These are phyloP conservation scores for Saccostrea glomerata DNA, from an alignment of 1,140 invertebrate genomes.

Conservation along the genomic window DNA sequence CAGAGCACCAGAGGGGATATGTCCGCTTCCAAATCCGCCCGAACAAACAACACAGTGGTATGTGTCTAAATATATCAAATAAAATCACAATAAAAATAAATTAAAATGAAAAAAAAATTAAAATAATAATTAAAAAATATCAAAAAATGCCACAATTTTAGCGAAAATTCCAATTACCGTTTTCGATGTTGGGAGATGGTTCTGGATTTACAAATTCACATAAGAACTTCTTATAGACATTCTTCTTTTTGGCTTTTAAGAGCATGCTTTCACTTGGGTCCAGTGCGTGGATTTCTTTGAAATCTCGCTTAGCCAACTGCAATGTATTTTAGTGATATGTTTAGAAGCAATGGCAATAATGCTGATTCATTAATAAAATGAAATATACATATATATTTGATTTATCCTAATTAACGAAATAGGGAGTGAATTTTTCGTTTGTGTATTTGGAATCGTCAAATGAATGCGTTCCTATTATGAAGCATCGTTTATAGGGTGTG, in stretches of 20 bases:
- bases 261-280: constrained; percentile 74
- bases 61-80: constrained; percentile 61
- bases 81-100: not conserved
- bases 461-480: too few species aligned
- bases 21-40: constrained; percentile 79
- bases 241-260: constrained; percentile 63
- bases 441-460: too few species aligned
- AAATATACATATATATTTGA: not conserved
- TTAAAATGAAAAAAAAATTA: not conserved
- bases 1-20: constrained; percentile 76
- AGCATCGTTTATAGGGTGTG: too few species aligned
- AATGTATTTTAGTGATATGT: not conserved
- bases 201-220: constrained; percentile 61
- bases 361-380: too few species aligned
- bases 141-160: not conserved
- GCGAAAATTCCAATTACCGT: not conserved
- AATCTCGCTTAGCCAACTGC: constrained; percentile 48
- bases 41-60: constrained; percentile 75
- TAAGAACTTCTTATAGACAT: constrained; percentile 66
- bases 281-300: constrained; percentile 69
- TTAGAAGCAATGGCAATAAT: too few species aligned
- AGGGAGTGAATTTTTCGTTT: too few species aligned
- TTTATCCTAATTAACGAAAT: too few species aligned
- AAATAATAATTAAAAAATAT: not conserved
- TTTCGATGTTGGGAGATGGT: constrained; percentile 39